Conservation (phyloP, 1,140 invertebrate genomes). For the Zaprionus capensis region DNA sequence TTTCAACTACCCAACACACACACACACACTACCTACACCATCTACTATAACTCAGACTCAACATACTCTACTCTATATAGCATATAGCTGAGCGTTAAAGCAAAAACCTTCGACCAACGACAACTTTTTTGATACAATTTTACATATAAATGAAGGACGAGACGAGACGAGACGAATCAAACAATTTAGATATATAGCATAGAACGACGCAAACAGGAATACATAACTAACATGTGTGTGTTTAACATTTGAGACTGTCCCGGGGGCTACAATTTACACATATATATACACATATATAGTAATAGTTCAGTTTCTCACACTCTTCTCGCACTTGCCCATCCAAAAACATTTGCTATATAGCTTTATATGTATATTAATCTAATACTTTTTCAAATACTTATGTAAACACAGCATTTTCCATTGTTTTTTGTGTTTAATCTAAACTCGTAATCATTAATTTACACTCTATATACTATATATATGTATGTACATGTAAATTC, state of each 20-base stretch:
- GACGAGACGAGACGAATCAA: constrained; percentile 37
- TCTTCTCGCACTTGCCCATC: not conserved
- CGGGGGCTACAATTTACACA: constrained; percentile 38
- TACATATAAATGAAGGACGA: constrained; percentile 42
- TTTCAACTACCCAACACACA: constrained; percentile 39
- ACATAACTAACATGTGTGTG: constrained; percentile 19
- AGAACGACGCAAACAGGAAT: constrained; percentile 18
- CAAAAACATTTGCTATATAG: constrained; percentile 71
- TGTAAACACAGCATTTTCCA: constrained; percentile 1
- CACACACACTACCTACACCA: constrained; percentile 26
- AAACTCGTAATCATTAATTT: constrained; percentile 5
- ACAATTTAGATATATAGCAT: constrained; percentile 36
- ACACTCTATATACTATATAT: constrained; percentile 13
- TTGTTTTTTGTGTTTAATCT: constrained; percentile 3
- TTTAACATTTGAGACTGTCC: constrained; percentile 56
- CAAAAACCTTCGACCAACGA: constrained; percentile 59
- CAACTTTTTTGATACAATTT: constrained; percentile 71
- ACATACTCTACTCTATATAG: constrained; percentile 42
- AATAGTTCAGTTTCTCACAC: not conserved
- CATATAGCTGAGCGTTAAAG: constrained; percentile 55
- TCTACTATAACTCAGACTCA: constrained; percentile 25
- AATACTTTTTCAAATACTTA: constrained; percentile 42
- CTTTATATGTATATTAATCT: constrained; percentile 71
- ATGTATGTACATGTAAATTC: constrained; percentile 31
- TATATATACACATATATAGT: constrained; percentile 42